Evolutionary conservation across 2,797 vertebrate species (phyloP), one percentile per base, ranked within the genome.

Genomic region (Mycteria americana): DNA sequence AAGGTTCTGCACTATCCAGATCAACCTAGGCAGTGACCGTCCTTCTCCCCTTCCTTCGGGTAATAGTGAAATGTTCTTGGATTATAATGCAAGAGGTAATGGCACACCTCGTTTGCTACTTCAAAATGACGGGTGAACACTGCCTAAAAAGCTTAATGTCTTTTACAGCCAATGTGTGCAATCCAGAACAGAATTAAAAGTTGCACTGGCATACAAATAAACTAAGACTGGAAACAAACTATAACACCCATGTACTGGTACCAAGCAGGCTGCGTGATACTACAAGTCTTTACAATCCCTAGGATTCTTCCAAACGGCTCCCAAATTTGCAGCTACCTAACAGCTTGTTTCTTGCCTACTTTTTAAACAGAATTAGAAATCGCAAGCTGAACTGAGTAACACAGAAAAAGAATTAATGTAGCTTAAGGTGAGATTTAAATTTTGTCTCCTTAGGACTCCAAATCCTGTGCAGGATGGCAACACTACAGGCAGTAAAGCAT

Each of bases 171-270:
- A 27, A 1, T 3, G 14, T 15, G 12, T 43, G 14, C 27, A 72
- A 62, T 59, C 5, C 10, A 50, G 33, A 63, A 53, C 22, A 88
- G 54, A 82, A 92, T 12, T 43, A 31, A 10, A 69, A 39, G 17
- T 39, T 0, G 37, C 37, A 69, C 11, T 25, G 43, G 21, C 48
- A 45, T 11, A 51, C 9, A 88, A 81, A 62, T 43, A 82, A 88
- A 85, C 14, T 27, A 39, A 27, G 35, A 63, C 2, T 50, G 54
- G 48, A 81, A 81, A n/a, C 14, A 70, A 78, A 78, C 1, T 73
- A 0, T 39, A 82, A 56, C 16, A 78, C 0, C 7, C 9, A 7
- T 0, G 7, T 13, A 53, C 27, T 37, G 17, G 18, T 45, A 59
- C 25, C 39, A 67, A 65, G 23, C 14, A 23, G 67, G n/a, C 18